Evolutionary conservation across 2,888 invertebrate species (phyloP), one percentile per base, ranked within the genome.

Genomic region (Hecatera dysodea): DNA sequence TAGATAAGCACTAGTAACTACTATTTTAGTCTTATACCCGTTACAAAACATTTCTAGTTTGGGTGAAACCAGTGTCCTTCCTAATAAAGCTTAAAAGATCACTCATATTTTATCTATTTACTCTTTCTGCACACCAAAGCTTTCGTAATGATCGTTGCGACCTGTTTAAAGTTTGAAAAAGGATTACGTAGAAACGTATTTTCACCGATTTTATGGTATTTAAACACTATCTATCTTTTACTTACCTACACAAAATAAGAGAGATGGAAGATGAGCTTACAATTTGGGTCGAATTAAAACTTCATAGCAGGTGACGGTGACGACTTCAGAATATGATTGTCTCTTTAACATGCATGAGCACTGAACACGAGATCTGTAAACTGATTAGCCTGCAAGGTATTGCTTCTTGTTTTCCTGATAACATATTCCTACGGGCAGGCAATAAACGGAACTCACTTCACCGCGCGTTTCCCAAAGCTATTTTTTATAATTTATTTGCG

Each of bases 271-370:
- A 33, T 33, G 8, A 15, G 44, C 33, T 52, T 27, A 44, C 39
- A 55, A 71, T 39, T 63, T 29, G 9, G 7, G 5, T 46, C 73
- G 52, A 63, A 52, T 63, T 73, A 39, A 52, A 75, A 52, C 52
- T 75, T 53, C 17, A 39, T 52, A 72, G 44, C 67, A 76, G 59
- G 55, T 76, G 42, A 66, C 42, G 65, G 22, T 50, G 55, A 72
- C 48, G 52, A 55, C 36, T 50, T 60, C 48, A 60, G 60, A 74
- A 57, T 70, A 57, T 39, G 36, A n/a, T n/a, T n/a, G n/a, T 29
- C 56, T 39, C 27, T 24, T 56, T 39, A 66, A 68, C 53, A 68
- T 67, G 68, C 48, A 60, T 59, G 61, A 74, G 33, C 33, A 44
- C 48, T 19, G 42, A 27, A 56, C 42, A 50, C 42, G 19, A 75